Evolutionary conservation across 1,140 invertebrate species (phyloP), one percentile per base, ranked within the genome.

Genomic region (Mamestra configurata): DNA sequence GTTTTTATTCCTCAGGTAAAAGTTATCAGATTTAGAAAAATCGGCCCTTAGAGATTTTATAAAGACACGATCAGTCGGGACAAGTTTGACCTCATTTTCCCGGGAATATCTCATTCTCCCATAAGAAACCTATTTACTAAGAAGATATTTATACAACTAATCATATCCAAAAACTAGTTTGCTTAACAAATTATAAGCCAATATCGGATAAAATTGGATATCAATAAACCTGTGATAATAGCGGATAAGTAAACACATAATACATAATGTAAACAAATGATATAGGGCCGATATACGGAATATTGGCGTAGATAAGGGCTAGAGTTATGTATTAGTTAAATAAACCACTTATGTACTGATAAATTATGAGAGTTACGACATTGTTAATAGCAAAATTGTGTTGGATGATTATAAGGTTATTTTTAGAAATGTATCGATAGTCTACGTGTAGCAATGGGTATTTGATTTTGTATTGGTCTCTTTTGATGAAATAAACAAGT

Each of bases 151-250:
- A 40, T 13, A 40, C 31, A 20, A 64, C n/a, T 20, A 40, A 40
- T 40, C 18, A 8, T 4, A 40, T 24, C 37, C 1, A 31, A 20
- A 40, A 40, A 18, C 31, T 40, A 64, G 59, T 64, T 64, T 64
- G 22, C 18, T 18, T 11, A 64, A 64, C 59, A 37, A 20, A 35
- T 40, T 64, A 40, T 20, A 64, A 40, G 4, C 35, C n/a, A 11
- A 68, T 68, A 68, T 8, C 15, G 7, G 10, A 64, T n/a, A 37
- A 64, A 64, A 64, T 68, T 68, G 40, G 40, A 46, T 27, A 46
- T 10, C 64, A 49, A 43, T 49, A 46, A 49, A 68, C 18, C 20
- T 66, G 22, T 43, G 22, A 43, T 66, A 68, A 20, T 24, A 46
- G 8, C 37, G 4, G 10, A 27, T 40, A 20, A 22, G 37, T 13